Base-by-base conservation (phyloP, 2,797 vertebrate species). In the Scolopax bukidnonensis region DNA sequence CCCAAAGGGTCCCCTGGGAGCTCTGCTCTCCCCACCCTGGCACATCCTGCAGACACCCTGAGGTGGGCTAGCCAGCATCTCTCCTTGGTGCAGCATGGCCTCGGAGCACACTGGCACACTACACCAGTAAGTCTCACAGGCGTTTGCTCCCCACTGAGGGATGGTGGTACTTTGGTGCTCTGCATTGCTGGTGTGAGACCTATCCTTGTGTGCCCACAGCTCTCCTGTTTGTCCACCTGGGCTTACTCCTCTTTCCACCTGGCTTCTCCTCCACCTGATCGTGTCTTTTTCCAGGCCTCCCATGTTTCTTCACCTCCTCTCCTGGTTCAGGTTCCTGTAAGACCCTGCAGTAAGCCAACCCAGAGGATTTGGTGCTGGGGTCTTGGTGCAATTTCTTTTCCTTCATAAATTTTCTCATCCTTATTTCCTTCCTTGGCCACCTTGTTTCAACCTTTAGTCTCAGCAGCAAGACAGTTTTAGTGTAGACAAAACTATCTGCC, bases 161-260 rank as follows among this genome's bases (percentile, higher is more conserved):
- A n/a, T 0, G 0, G 41, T 33, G 16, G 74, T 33, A 25, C 50
- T 64, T 51, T 2, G 17, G 13, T 60, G 51, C 32, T 38, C 57
- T 30, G 13, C 71, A 7, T 24, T 86, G 23, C 53, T 70, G 25
- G 2, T 87, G 30, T 36, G 36, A 87, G 32, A 38, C 13, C 19
- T 21, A 8, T 53, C 20, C 36, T 74, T 43, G 8, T 28, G 41
- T 90, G 75, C 41, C 19, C 28, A 5, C 19, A 33, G n/a, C 23
- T 70, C 32, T 85, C 33, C 47, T 32, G 6, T 75, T 65, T 86
- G 32, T 47, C 57, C 25, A 25, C 28, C 23, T 41, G 47, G 33
- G 36, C 53, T 32, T 47, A 32, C 6, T 83, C 24, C 40, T 71
- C 27, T 63, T 40, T 54, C 16, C 28, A 11, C n/a, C 15, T 33